These are phyloP conservation scores for Hippocampus zosterae DNA, from an alignment of 2,113 vertebrate species.

Conservation along the genomic window DNA sequence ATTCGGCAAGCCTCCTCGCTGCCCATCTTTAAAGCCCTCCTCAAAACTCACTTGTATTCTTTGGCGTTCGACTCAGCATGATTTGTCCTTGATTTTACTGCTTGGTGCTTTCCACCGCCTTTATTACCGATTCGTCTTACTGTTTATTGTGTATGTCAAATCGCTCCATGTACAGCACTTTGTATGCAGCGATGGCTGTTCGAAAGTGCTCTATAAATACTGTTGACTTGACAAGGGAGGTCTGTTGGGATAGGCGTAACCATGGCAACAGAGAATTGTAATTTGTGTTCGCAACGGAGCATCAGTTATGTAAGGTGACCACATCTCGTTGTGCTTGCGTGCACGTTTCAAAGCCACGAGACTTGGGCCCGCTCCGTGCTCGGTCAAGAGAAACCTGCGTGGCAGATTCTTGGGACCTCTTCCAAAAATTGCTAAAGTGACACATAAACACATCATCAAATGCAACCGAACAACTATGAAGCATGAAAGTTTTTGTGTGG, in stretches of 20 bases:
- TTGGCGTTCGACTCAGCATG: too few species aligned
- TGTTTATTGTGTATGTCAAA: too few species aligned
- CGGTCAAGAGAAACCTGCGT: neutral
- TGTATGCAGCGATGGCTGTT: too few species aligned
- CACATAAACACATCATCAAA: neutral
- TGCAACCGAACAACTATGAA: neutral
- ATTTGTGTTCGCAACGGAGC: conserved; percentile 48
- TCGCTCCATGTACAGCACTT: too few species aligned
- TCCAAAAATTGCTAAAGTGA: neutral
- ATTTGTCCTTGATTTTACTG: too few species aligned
- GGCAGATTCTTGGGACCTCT: neutral
- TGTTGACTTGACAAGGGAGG: too few species aligned
- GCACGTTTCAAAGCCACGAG: conserved; percentile 24
- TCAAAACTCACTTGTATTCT: too few species aligned
- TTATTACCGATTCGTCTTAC: too few species aligned
- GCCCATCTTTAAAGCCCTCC: too few species aligned
- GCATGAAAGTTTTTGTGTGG: neutral
- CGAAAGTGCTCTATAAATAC: too few species aligned
- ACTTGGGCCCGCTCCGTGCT: neutral
- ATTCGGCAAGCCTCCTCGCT: too few species aligned
- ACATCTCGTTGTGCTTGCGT: conserved; percentile 42
- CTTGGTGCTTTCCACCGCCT: too few species aligned
- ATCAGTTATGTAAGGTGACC: conserved; percentile 49
- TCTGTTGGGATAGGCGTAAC: conserved; percentile 54
- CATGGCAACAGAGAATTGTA: conserved; percentile 65